Conservation (phyloP, 2,888 invertebrate genomes). For the Acronicta aceris region DNA sequence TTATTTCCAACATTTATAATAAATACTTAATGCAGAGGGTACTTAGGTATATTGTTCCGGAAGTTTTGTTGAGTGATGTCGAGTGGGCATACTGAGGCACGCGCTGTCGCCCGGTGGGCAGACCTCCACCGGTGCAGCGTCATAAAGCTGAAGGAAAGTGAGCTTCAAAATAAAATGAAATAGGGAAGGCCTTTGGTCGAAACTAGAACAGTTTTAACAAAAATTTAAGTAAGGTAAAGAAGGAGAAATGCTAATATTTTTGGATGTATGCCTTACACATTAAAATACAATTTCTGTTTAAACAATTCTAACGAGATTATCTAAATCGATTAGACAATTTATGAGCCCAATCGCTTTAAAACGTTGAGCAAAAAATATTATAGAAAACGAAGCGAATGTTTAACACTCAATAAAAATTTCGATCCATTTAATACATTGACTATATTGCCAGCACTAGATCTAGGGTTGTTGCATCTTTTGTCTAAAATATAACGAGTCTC, state of each 20-base stretch:
- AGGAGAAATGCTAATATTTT: too few relatives aligned
- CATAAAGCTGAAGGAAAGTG: background rate
- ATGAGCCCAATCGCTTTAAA: background rate
- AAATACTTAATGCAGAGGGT: constrained; percentile 23
- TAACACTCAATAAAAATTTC: constrained; percentile 25
- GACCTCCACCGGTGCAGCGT: constrained; percentile 39
- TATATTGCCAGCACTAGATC: constrained; percentile 40
- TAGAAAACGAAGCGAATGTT: background rate
- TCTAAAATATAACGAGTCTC: constrained; percentile 54
- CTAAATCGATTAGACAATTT: background rate
- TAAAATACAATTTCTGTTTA: too few relatives aligned
- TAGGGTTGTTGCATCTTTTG: constrained; percentile 62
- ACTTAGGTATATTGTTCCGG: constrained; percentile 60
- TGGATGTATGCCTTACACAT: too few relatives aligned
- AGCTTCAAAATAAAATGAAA: background rate
- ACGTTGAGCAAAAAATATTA: background rate
- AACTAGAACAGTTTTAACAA: too few relatives aligned
- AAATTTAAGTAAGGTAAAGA: too few relatives aligned
- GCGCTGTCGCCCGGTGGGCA: constrained; percentile 28
- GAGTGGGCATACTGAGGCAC: constrained; percentile 32
- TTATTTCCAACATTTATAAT: too few relatives aligned
- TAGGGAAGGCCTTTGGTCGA: too few relatives aligned
- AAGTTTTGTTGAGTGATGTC: constrained; percentile 52
- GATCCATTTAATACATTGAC: constrained; percentile 15
- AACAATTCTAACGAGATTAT: background rate